phyloP scores from a whole-genome alignment of 1,140 invertebrate genomes.

The Macrosteles quadrilineatus region DNA sequence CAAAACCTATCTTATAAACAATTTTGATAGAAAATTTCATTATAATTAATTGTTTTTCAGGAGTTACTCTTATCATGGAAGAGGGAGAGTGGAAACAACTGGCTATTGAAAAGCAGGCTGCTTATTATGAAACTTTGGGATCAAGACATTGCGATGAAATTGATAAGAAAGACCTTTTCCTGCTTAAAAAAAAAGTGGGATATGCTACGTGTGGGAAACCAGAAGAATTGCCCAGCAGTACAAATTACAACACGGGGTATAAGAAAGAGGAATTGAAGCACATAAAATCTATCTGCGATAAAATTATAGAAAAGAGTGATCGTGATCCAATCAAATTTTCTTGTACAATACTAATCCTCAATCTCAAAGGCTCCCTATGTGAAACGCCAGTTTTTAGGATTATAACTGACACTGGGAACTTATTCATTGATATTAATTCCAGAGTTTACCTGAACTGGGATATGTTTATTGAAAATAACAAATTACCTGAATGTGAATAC shows the following conservation, averaged over 20 bases:
- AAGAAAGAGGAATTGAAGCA: not conserved
- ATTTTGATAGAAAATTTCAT: no score
- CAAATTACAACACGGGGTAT: constrained; percentile 19
- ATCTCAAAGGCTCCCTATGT: not conserved
- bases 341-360: constrained; percentile 6
- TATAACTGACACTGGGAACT: not conserved
- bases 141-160: constrained; percentile 18
- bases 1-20: no score
- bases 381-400: constrained; percentile 14
- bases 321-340: constrained; percentile 1
- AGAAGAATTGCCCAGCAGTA: not conserved
- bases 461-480: constrained; percentile 2
- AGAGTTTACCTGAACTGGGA: constrained; percentile 13
- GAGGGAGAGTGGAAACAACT: not conserved
- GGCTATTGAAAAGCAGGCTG: not conserved
- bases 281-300: constrained; percentile 12
- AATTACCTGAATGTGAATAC: constrained; percentile 23
- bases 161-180: constrained; percentile 8
- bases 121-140: constrained; percentile 2
- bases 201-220: constrained; percentile 23
- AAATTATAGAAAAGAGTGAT: constrained; percentile 21
- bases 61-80: not conserved
- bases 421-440: constrained; percentile 2
- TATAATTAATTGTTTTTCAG: no score
- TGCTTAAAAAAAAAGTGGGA: constrained; percentile 22